A percentile compares a stretch with the other conserved stretches of the same genome.
Evolutionary conservation across 2,113 vertebrate genomes (phyloP).

Genomic region (Tachycineta bicolor): DNA sequence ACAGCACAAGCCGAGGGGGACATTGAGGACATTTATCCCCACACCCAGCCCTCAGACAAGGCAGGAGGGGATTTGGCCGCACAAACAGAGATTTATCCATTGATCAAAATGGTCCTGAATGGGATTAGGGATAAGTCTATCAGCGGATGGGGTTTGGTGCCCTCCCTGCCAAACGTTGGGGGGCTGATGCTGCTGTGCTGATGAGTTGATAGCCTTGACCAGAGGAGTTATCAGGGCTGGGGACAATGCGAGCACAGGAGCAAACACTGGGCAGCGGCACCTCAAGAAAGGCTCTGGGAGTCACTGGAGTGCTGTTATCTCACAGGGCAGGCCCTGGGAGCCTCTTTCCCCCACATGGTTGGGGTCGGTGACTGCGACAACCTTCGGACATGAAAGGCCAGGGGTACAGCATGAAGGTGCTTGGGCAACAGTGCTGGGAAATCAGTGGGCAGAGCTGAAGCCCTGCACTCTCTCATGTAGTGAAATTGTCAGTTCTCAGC

Average conservation of each 20-base stretch:
- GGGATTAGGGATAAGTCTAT: conserved; percentile 34
- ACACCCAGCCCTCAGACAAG: background rate
- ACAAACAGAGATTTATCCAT: conserved; percentile 41
- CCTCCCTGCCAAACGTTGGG: background rate
- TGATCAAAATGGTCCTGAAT: conserved; percentile 28
- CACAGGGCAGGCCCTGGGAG: background rate
- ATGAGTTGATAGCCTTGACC: conserved; percentile 50
- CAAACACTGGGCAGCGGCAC: background rate
- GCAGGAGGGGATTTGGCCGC: background rate
- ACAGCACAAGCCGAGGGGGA: background rate
- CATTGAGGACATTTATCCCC: background rate
- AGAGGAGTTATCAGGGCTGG: conserved; percentile 50
- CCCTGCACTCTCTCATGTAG: background rate
- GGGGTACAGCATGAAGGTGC: rapidly evolving
- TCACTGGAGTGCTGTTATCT: background rate
- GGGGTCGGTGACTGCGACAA: rapidly evolving
- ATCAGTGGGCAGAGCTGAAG: background rate
- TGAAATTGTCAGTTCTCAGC: background rate
- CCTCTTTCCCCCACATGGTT: background rate
- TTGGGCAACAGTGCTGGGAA: background rate
- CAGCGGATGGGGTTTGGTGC: background rate
- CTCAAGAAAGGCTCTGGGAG: background rate
- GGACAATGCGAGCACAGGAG: conserved; percentile 38
- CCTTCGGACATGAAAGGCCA: rapidly evolving
- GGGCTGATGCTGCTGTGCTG: conserved; percentile 15